These are phyloP conservation scores for Spizella passerina DNA, from an alignment of 2,797 vertebrate species.

Conservation along the genomic window DNA sequence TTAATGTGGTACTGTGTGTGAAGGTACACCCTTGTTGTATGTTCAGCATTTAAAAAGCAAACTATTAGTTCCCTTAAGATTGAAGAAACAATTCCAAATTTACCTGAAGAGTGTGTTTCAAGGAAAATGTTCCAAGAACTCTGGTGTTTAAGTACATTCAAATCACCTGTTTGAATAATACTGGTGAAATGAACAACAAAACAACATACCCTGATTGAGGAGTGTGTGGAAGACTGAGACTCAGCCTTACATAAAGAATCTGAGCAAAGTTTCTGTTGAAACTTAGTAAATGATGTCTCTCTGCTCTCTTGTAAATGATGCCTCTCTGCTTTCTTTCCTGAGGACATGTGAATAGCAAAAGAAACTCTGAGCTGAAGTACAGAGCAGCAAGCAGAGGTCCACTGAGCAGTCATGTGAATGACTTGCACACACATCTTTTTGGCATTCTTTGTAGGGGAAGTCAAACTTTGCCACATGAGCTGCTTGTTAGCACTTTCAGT, in stretches of 20 bases:
- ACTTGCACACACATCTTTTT: not conserved
- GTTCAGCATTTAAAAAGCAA: not conserved
- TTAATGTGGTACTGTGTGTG: not conserved
- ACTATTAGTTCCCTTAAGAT: not conserved
- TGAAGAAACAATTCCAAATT: not conserved
- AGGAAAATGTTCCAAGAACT: not conserved
- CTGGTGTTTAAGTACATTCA: not conserved
- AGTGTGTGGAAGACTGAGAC: not conserved
- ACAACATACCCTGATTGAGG: not conserved
- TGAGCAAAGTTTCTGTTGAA: not conserved
- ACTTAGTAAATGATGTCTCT: not conserved
- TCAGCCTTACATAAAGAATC: not conserved
- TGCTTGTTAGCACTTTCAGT: not conserved
- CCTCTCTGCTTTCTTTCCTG: not conserved
- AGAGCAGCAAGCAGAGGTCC: not conserved
- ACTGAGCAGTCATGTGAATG: not conserved
- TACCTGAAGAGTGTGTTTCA: not conserved
- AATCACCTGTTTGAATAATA: not conserved
- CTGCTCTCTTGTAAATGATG: no score
- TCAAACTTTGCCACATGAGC: not conserved
- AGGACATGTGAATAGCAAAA: not conserved
- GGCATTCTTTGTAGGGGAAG: not conserved
- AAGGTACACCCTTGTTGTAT: not conserved
- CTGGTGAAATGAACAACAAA: not conserved
- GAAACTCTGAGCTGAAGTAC: not conserved